Percentiles rank a stretch among this genome's conserved stretches.
phyloP scores from a whole-genome alignment of 2,888 invertebrate species.

The Drosophila falleni region DNA sequence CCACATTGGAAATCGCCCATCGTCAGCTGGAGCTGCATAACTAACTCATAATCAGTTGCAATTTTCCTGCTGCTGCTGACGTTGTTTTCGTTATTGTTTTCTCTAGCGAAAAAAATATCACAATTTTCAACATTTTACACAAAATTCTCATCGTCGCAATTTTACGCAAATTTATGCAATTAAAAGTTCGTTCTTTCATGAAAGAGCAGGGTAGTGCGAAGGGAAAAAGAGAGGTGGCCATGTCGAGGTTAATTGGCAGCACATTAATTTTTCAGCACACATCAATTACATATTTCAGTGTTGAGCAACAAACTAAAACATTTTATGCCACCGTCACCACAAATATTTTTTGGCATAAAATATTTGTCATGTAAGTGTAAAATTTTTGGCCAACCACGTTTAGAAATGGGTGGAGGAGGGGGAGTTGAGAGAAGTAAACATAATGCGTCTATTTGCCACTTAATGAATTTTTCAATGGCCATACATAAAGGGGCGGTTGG shows the following conservation, averaged over 20 bases:
- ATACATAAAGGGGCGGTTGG: conserved; percentile 21
- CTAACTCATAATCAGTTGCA: conserved; percentile 62
- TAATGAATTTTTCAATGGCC: conserved; percentile 66
- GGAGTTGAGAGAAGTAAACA: conserved; percentile 29
- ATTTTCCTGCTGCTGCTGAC: conserved; percentile 51
- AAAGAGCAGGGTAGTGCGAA: too few species aligned
- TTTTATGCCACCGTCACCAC: conserved; percentile 22
- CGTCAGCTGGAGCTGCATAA: conserved; percentile 14
- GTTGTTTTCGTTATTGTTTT: conserved; percentile 14
- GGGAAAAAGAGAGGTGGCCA: conserved; percentile 6
- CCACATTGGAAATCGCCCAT: conserved; percentile 1
- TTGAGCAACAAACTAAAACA: conserved; percentile 22
- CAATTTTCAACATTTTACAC: conserved; percentile 33
- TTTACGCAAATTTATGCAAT: conserved; percentile 68
- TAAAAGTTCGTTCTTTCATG: conserved; percentile 52
- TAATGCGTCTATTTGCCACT: conserved; percentile 77
- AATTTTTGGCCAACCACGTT: conserved; percentile 19
- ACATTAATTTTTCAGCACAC: conserved; percentile 39
- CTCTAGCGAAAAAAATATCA: conserved; percentile 17
- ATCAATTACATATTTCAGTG: conserved; percentile 31
- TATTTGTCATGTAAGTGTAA: conserved; percentile 35
- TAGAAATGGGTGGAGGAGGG: not conserved
- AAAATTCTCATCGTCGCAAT: conserved; percentile 34
- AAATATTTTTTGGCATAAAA: conserved; percentile 46
- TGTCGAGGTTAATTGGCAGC: conserved; percentile 56